A percentile compares a stretch with the other conserved stretches of the same genome.
Evolutionary conservation across 2,797 vertebrate species (phyloP).

Genomic region (Lacerta viridis): DNA sequence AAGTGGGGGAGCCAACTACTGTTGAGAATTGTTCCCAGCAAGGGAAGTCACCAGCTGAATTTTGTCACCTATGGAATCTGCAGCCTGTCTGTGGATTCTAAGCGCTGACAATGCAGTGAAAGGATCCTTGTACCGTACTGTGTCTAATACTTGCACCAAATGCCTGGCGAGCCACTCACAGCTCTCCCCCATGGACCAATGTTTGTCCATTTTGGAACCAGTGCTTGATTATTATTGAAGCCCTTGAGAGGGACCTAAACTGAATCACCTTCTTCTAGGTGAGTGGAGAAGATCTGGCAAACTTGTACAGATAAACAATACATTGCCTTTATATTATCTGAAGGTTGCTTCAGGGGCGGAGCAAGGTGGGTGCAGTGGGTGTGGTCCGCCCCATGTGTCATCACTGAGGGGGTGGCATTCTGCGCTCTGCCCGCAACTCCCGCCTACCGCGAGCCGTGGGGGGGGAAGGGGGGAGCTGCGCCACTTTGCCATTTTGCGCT

Average conservation of each 20-base stretch:
- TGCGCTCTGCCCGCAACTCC: accelerated
- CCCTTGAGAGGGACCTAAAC: not conserved
- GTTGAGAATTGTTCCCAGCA: not conserved
- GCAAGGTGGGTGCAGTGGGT: no score
- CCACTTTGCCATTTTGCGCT: no score
- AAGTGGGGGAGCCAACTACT: not conserved
- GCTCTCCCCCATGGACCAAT: not conserved
- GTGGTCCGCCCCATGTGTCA: no score
- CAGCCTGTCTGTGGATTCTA: not conserved
- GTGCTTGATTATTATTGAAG: not conserved
- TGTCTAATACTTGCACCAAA: not conserved
- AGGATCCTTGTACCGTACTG: not conserved
- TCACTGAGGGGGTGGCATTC: no score
- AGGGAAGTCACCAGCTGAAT: not conserved
- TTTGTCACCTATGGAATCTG: not conserved
- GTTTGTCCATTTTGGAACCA: not conserved
- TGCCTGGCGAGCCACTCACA: not conserved
- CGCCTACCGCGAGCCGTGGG: accelerated
- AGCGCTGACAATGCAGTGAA: not conserved
- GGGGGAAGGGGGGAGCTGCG: no score
- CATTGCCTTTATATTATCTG: not conserved
- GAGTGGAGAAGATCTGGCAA: not conserved
- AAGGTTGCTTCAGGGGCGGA: not conserved
- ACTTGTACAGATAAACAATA: no score
- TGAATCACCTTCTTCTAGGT: not conserved